These are phyloP conservation scores for Merodon equestris DNA, from an alignment of 2,888 invertebrate species.

Conservation along the genomic window DNA sequence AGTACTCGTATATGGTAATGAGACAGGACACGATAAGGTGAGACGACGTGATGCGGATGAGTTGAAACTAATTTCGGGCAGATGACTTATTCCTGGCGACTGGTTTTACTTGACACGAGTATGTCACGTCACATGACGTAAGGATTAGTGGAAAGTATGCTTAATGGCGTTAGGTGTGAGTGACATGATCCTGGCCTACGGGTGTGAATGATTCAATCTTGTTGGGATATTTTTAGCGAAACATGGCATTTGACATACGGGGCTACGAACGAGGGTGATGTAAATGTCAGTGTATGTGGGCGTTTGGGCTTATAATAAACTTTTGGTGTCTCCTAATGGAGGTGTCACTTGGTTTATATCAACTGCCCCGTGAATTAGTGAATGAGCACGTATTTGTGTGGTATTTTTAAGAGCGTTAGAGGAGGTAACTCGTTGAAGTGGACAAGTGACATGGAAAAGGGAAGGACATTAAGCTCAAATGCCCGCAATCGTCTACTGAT, in stretches of 20 bases:
- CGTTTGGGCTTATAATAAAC: conserved; percentile 23
- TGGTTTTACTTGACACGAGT: conserved; percentile 40
- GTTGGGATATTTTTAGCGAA: conserved; percentile 43
- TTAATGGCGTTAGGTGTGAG: no score
- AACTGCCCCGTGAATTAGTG: conserved; percentile 40
- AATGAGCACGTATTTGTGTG: conserved; percentile 20
- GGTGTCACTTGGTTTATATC: conserved; percentile 15
- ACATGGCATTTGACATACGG: no score
- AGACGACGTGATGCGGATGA: conserved; percentile 2
- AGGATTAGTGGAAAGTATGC: no score
- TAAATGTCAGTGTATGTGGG: conserved; percentile 43
- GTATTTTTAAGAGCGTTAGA: not conserved
- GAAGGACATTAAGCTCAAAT: no score
- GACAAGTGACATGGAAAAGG: no score
- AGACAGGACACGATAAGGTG: conserved; percentile 15
- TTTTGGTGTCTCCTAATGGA: conserved; percentile 1
- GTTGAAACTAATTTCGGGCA: conserved; percentile 54
- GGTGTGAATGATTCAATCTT: conserved; percentile 48
- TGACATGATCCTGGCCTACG: conserved; percentile 32
- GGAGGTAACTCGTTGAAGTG: no score
- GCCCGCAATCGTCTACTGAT: no score
- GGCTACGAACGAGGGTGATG: not conserved
- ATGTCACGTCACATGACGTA: conserved; percentile 42
- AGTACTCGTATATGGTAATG: conserved; percentile 41
- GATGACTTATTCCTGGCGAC: conserved; percentile 14